A percentile compares a stretch with the other conserved stretches of the same genome.
Evolutionary conservation across 2,797 vertebrate species (phyloP).

Genomic region (Merluccius polli): DNA sequence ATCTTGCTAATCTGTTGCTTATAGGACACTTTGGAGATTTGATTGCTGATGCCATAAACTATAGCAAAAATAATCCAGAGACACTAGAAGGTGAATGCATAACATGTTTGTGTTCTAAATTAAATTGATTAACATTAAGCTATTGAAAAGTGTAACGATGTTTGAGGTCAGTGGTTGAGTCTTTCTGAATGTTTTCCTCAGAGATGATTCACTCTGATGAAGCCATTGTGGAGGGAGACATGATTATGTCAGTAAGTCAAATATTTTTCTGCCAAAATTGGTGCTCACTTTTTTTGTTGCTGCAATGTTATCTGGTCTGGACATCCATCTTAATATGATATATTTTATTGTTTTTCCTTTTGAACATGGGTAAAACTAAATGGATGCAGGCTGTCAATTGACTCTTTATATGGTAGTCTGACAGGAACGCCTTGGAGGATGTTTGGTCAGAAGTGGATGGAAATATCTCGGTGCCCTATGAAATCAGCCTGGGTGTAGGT

Average conservation of each 20-base stretch:
- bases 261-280: not conserved
- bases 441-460: slow-evolving; percentile 29
- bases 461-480: slow-evolving; percentile 38
- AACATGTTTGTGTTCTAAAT: not conserved
- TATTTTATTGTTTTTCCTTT: not conserved
- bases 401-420: slow-evolving; percentile 18
- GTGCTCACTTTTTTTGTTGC: not conserved
- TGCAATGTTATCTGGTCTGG: no score
- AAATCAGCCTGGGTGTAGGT: slow-evolving; percentile 41
- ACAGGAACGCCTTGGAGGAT: slow-evolving; percentile 33
- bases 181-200: slow-evolving; percentile 10
- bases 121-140: not conserved
- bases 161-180: no score
- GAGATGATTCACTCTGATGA: slow-evolving; percentile 2
- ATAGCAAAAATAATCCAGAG: slow-evolving; percentile 34
- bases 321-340: not conserved
- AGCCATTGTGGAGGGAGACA: slow-evolving; percentile 38
- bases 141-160: no score
- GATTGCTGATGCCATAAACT: not conserved
- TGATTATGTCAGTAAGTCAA: slow-evolving; percentile 35
- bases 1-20: not conserved
- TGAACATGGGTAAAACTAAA: not conserved
- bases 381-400: not conserved
- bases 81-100: slow-evolving; percentile 36
- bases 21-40: not conserved